Percentiles rank a stretch among this genome's conserved stretches.
phyloP scores from a whole-genome alignment of 30 jellyfish, hydroid and myxozoan genomes.

The Mastigias papua region DNA sequence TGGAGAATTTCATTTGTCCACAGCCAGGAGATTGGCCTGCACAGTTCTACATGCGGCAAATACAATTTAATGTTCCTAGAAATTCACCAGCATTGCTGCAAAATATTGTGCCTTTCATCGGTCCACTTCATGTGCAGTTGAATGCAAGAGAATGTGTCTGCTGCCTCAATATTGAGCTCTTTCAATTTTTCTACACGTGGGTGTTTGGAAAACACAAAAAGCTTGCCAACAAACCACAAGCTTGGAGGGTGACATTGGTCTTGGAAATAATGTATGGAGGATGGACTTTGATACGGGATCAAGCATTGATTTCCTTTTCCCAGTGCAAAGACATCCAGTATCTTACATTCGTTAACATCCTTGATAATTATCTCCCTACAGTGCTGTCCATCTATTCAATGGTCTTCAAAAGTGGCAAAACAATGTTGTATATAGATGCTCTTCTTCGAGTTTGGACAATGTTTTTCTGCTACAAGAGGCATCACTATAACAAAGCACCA shows the following conservation, averaged over 20 bases:
- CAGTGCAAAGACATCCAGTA: constrained; percentile 41
- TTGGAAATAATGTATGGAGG: constrained; percentile 55
- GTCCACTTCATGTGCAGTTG: constrained; percentile 56
- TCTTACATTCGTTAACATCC: constrained; percentile 43
- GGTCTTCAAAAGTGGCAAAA: neutral
- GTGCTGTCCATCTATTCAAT: neutral
- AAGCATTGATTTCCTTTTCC: constrained; percentile 26
- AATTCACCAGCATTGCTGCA: constrained; percentile 4
- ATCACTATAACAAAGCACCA: neutral
- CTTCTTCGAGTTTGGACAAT: constrained; percentile 41
- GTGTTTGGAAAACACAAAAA: constrained; percentile 46
- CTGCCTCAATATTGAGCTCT: constrained; percentile 27
- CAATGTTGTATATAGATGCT: neutral
- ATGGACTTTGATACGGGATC: constrained; percentile 43
- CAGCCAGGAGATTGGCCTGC: constrained; percentile 70
- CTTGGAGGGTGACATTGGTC: constrained; percentile 51
- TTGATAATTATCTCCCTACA: constrained; percentile 22
- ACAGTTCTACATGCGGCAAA: constrained; percentile 56
- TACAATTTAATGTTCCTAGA: constrained; percentile 21
- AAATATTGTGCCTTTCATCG: constrained; percentile 24
- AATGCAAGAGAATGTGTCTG: constrained; percentile 67
- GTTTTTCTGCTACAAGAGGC: constrained; percentile 26
- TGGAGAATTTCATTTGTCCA: constrained; percentile 24
- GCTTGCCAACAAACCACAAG: constrained; percentile 51
- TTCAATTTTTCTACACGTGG: constrained; percentile 3